These are phyloP conservation scores for Lydus trimaculatus DNA, from an alignment of 2,888 invertebrate species.

Conservation along the genomic window DNA sequence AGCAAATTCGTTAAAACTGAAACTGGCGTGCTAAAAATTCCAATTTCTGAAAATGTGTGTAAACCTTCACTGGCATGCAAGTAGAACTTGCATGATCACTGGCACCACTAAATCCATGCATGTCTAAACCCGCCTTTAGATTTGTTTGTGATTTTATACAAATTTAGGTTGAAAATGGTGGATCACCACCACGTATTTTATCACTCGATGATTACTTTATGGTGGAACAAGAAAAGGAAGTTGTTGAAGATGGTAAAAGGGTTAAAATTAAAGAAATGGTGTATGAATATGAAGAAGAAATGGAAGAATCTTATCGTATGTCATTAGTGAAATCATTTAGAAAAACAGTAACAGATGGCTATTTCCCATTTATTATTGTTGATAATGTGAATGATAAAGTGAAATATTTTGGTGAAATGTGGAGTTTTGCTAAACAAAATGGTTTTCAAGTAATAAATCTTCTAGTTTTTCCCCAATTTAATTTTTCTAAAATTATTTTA, in stretches of 20 bases:
- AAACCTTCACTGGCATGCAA: no score
- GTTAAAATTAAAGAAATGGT: constrained; percentile 75
- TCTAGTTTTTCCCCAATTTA: background rate
- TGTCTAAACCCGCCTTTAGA: no score
- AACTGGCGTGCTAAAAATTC: no score
- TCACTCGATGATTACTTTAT: constrained; percentile 97
- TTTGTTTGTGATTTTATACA: background rate
- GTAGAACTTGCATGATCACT: no score
- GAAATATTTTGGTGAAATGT: constrained; percentile 85
- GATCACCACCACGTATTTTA: constrained; percentile 88
- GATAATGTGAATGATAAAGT: constrained; percentile 89
- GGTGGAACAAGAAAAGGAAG: constrained; percentile 81
- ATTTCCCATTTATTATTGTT: constrained; percentile 91
- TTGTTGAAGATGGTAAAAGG: constrained; percentile 75
- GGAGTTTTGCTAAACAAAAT: constrained; percentile 83
- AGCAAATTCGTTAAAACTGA: no score
- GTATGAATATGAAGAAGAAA: constrained; percentile 87
- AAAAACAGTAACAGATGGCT: constrained; percentile 88
- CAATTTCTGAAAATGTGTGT: no score
- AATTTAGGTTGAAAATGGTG: constrained; percentile 76
- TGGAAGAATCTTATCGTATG: constrained; percentile 82
- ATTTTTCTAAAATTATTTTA: no score
- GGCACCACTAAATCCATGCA: no score
- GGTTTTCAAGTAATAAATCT: constrained; percentile 76
- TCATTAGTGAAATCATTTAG: constrained; percentile 90